A percentile compares a stretch with the other conserved stretches of the same genome.
phyloP scores from a whole-genome alignment of 2,113 vertebrate genomes.

The Nothobranchius kuhntae region DNA sequence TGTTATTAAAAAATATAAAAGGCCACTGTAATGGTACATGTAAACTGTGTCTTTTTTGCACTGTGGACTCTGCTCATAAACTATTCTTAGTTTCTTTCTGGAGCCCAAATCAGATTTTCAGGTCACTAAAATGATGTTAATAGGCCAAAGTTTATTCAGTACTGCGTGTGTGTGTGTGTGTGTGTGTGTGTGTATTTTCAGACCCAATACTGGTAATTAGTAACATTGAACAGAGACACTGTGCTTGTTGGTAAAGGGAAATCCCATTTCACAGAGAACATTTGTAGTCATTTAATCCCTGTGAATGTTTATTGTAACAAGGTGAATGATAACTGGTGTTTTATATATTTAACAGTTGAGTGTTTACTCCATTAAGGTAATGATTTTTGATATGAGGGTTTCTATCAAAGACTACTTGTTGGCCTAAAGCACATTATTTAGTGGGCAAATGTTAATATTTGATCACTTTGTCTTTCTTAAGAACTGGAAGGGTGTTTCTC shows the following conservation, averaged over 20 bases:
- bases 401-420: neutral
- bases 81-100: neutral
- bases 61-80: neutral
- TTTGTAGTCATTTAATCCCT: neutral
- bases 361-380: neutral
- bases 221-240: neutral
- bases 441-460: neutral
- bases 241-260: no score
- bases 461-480: neutral
- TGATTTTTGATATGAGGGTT: conserved; percentile 7
- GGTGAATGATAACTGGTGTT: neutral
- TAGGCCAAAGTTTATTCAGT: neutral
- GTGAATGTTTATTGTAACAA: neutral
- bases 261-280: accelerated
- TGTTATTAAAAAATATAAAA: conserved; percentile 24
- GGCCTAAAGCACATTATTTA: neutral
- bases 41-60: neutral
- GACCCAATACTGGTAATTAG: neutral
- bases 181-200: neutral
- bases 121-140: neutral
- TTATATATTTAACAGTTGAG: neutral
- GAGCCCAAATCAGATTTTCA: neutral
- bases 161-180: neutral
- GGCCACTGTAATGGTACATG: conserved; percentile 19
- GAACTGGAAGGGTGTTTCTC: no score